Base-by-base conservation (phyloP, 1,140 invertebrate species). In the Drosophila kanapiae region DNA sequence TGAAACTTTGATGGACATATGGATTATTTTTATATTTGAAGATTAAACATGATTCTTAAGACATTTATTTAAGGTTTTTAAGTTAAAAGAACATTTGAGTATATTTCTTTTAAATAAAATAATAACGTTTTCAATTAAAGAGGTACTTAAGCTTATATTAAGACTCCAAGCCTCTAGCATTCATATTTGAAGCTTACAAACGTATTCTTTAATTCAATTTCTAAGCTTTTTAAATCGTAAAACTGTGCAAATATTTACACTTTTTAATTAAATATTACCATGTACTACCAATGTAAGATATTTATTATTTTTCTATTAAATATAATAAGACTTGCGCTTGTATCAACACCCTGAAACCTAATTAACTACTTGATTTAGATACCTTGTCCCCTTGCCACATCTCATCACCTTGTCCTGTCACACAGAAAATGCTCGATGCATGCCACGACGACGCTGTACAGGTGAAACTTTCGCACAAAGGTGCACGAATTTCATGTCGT, bases 381-480 rank as follows among this genome's bases (percentile, higher is more conserved):
- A 37, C 37, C 13, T 54, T 16, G 5, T 8, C 13, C 16, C 14
- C 8, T 4, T 14, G 0, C 11, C 8, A 27, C 18, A 11, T 4
- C 13, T 49, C 23, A 9, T 9, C 23, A 14, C 23, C 6, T 27
- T 23, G 3, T 29, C 33, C 56, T 49, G 37, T 31, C 48, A 53
- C 37, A 40, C n/a, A 42, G 14, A 8, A 47, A 33, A 37, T 33
- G 40, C 63, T 54, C 27, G 29, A 51, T 27, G 29, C 37, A 29
- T 60, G 53, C 31, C 42, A 35, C 51, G 35, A 27, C 27, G 5
- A 10, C 23, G 23, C 23, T 35, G 11, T 16, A 65, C 42, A 74
- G 27, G 72, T 35, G 27, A 63, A 80, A 80, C 47, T 80, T 80
- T 54, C 6, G 16, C n/a, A 81, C 64, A 81, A 82, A 81, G 51